These are phyloP conservation scores for Lamellibrachia luymesi DNA, from an alignment of 1,140 invertebrate genomes.

Conservation along the genomic window DNA sequence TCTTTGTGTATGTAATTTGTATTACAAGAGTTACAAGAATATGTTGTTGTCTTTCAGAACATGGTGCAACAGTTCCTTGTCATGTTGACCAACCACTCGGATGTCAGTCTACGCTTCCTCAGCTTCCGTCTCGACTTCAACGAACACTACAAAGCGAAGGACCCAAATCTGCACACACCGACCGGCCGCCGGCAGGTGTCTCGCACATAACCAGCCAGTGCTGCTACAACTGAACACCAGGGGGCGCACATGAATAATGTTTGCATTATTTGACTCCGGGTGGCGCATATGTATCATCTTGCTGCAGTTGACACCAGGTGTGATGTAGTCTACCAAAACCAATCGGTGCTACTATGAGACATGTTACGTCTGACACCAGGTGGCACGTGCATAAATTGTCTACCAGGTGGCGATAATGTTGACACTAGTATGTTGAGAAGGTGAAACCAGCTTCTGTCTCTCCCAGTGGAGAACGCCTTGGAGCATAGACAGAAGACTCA, in stretches of 20 bases:
- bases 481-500: neutral
- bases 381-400: neutral
- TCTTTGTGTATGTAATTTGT: neutral
- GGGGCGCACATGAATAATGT: neutral
- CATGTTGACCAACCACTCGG: slow-evolving; percentile 72
- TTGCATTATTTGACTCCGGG: neutral
- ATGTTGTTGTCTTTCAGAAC: slow-evolving; percentile 60
- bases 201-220: neutral
- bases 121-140: slow-evolving; percentile 79
- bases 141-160: slow-evolving; percentile 51
- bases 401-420: neutral
- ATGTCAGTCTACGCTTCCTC: slow-evolving; percentile 80
- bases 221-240: neutral
- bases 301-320: too few relatives aligned
- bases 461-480: neutral
- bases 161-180: slow-evolving; percentile 60
- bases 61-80: slow-evolving; percentile 77
- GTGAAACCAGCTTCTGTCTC: neutral
- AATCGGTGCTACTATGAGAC: too few relatives aligned
- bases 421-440: neutral
- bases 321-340: too few relatives aligned
- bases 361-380: neutral
- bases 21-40: slow-evolving; percentile 4
- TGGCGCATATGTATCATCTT: neutral
- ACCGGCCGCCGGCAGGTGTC: neutral